Percentiles rank a stretch among this genome's conserved stretches.
Evolutionary conservation across 2,113 vertebrate species (phyloP).

Genomic region (Pogona vitticeps): DNA sequence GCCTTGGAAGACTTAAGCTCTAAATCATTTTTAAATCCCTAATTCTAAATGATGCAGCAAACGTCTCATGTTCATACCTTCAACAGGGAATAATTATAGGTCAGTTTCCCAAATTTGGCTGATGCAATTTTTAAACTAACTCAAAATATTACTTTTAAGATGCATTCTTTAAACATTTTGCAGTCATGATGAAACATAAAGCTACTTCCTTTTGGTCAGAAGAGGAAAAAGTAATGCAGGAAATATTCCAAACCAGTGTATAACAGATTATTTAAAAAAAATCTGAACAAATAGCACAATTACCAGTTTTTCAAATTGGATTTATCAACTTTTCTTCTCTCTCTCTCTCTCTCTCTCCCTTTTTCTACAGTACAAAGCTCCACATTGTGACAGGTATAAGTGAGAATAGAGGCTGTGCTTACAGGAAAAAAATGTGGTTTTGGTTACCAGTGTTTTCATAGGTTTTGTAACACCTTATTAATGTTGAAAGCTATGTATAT

Average conservation of each 20-base stretch:
- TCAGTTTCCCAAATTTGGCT: background rate
- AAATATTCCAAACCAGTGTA: slow-evolving; percentile 54
- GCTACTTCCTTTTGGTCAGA: background rate
- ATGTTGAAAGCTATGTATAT: slow-evolving; percentile 66
- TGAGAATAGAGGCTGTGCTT: slow-evolving; percentile 51
- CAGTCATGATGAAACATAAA: background rate
- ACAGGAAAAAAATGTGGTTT: slow-evolving; percentile 54
- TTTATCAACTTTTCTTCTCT: slow-evolving; percentile 49
- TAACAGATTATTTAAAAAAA: slow-evolving; percentile 37
- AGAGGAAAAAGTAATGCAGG: slow-evolving; percentile 9
- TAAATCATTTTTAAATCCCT: slow-evolving; percentile 29
- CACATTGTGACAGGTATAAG: slow-evolving; percentile 44
- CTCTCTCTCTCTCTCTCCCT: background rate
- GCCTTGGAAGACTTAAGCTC: slow-evolving; percentile 1
- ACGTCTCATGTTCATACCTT: slow-evolving; percentile 10
- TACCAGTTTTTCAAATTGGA: slow-evolving; percentile 60
- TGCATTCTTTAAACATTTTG: background rate
- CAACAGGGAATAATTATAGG: slow-evolving; percentile 22
- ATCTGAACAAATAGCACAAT: slow-evolving; percentile 57
- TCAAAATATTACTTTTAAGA: background rate
- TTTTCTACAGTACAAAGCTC: slow-evolving; percentile 40
- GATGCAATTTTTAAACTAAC: slow-evolving; percentile 15
- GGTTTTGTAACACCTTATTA: slow-evolving; percentile 75
- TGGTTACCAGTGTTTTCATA: slow-evolving; percentile 60
- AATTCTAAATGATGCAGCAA: slow-evolving; percentile 16